Evolutionary conservation across 2,888 invertebrate species (phyloP), one percentile per base, ranked within the genome.

Genomic region (Gandaritis pyraliata): DNA sequence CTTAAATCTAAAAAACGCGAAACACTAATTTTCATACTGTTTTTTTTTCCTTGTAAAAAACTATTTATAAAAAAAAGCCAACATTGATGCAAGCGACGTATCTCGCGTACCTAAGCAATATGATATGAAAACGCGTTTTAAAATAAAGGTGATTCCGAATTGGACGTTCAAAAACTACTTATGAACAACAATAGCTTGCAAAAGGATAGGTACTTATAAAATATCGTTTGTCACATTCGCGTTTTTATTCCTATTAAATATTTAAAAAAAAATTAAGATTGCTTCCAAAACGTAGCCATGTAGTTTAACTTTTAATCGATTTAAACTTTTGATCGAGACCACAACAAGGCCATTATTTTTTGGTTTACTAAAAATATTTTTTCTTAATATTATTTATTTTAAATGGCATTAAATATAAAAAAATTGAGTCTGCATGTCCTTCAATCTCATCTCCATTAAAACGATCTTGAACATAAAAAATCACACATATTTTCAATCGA

Each of bases 131-230:
- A 55, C 61, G 54, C 49, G 39, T 57, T 53, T 29, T 39, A 53
- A 45, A 50, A 41, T 55, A 54, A 58, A 46, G 41, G 53, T 46
- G 59, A 54, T 49, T 33, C 29, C 13, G 10, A 23, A n/a, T 33
- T 16, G n/a, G 46, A 16, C 23, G 12, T n/a, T 46, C 73, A 30
- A 47, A 76, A 77, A 75, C 77, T 81, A 85, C 76, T 58, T 76
- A 73, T 80, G 70, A 82, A 83, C 82, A 82, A 83, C 80, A 75
- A 84, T 76, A 86, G 83, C 85, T 72, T 73, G 73, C 72, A 66
- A 71, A 45, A 64, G 61, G 38, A 61, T 55, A 41, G 1, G 0
- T 43, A 10, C 13, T 41, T 41, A 10, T 3, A 56, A 63, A 54
- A 64, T 52, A 64, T 66, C n/a, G n/a, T 60, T 39, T 61, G n/a